Evolutionary conservation across 2,113 vertebrate genomes (phyloP).

Genomic region (Lepus europaeus): DNA sequence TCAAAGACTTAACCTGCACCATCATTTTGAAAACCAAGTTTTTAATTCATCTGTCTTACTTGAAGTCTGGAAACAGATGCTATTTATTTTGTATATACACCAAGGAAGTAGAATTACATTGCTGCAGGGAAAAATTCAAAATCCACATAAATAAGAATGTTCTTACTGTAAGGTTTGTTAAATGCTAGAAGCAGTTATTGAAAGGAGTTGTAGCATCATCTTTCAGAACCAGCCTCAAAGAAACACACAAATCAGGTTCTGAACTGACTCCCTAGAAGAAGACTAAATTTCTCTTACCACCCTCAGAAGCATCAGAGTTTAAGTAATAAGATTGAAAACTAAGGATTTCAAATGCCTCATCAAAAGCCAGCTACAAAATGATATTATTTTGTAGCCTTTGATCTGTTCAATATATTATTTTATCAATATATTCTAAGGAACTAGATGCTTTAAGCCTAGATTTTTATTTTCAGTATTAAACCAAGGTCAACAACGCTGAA

Average conservation of each 20-base stretch:
- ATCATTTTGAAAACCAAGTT: slow-evolving; percentile 43
- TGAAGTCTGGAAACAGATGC: slow-evolving; percentile 58
- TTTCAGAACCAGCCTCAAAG: background rate
- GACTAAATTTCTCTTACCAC: background rate
- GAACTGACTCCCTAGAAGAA: background rate
- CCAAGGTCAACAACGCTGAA: slow-evolving; percentile 16
- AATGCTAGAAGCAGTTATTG: background rate
- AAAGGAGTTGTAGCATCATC: background rate
- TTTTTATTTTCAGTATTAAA: slow-evolving; percentile 57
- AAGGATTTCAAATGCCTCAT: background rate
- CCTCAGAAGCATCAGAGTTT: slow-evolving; percentile 7
- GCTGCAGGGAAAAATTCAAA: slow-evolving; percentile 38
- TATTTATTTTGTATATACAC: slow-evolving; percentile 58
- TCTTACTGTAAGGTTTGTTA: slow-evolving; percentile 28
- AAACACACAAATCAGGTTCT: background rate
- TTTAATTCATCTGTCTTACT: slow-evolving; percentile 61
- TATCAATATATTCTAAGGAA: slow-evolving; percentile 31
- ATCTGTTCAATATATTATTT: slow-evolving; percentile 18
- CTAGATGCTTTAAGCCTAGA: slow-evolving; percentile 12
- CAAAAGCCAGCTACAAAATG: background rate
- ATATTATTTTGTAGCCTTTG: slow-evolving; percentile 8
- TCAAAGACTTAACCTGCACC: slow-evolving; percentile 4
- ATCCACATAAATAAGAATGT: slow-evolving; percentile 49
- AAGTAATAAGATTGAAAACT: slow-evolving; percentile 18
- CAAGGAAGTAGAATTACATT: slow-evolving; percentile 66